A percentile compares a stretch with the other conserved stretches of the same genome.
phyloP scores from a whole-genome alignment of 2,888 invertebrate species.

The Aproaerema taeniolella region DNA sequence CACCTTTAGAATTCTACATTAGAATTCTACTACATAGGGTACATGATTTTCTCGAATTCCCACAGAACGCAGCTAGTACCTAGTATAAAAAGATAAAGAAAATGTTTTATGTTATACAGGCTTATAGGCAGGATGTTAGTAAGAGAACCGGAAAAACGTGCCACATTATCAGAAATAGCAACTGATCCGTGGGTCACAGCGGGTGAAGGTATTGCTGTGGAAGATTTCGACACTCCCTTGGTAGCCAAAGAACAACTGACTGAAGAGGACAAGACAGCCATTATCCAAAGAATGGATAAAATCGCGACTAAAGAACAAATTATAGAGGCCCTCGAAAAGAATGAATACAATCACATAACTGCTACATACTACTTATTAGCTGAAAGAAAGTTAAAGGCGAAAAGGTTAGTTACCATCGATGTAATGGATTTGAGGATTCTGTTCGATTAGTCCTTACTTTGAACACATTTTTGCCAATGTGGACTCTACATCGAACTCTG shows the following conservation, averaged over 20 bases:
- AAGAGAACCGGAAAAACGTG: slow-evolving; percentile 93
- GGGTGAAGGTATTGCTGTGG: slow-evolving; percentile 69
- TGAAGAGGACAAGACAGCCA: slow-evolving; percentile 93
- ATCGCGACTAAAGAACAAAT: slow-evolving; percentile 97
- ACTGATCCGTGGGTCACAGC: slow-evolving; percentile 89
- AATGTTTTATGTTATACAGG: slow-evolving; percentile 63
- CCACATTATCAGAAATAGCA: slow-evolving; percentile 91
- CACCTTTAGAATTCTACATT: no score
- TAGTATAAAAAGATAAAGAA: no score
- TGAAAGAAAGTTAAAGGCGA: slow-evolving; percentile 91
- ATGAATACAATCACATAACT: slow-evolving; percentile 98
- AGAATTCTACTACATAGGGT: no score
- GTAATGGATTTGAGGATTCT: background rate
- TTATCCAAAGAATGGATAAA: slow-evolving; percentile 97
- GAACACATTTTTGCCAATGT: no score
- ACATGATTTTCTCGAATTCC: no score
- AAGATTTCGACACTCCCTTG: slow-evolving; percentile 84
- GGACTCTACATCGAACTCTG: no score
- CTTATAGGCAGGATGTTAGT: slow-evolving; percentile 96
- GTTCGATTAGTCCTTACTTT: background rate
- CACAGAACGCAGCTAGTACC: no score
- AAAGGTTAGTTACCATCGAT: slow-evolving; percentile 79
- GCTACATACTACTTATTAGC: slow-evolving; percentile 98
- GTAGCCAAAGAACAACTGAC: slow-evolving; percentile 93
- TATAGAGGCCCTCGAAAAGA: slow-evolving; percentile 93